Evolutionary conservation across 1,140 invertebrate genomes (phyloP).

Genomic region (Polyergus mexicanus): DNA sequence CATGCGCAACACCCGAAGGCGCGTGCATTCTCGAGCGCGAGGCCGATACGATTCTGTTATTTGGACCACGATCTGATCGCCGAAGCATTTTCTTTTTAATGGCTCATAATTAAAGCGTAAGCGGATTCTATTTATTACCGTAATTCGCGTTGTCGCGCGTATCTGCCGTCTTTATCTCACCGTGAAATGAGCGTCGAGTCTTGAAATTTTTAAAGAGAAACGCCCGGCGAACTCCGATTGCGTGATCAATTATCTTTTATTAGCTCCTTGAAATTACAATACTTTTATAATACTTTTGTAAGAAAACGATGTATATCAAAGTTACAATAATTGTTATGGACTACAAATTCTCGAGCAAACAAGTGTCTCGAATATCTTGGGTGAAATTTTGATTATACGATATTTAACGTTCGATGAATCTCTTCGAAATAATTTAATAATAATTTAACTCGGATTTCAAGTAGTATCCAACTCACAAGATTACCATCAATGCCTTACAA

Average conservation of each 20-base stretch:
- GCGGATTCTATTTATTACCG: constrained; percentile 20
- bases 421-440: neutral
- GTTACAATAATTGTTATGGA: neutral
- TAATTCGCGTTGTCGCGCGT: neutral
- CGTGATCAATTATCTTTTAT: constrained; percentile 49
- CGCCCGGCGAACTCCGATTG: neutral
- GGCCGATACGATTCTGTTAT: constrained; percentile 24
- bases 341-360: neutral
- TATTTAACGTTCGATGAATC: neutral
- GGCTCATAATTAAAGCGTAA: constrained; percentile 32
- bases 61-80: neutral
- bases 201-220: neutral
- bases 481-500: neutral
- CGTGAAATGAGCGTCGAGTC: constrained; percentile 15
- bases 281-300: constrained; percentile 1
- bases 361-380: neutral
- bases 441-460: neutral
- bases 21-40: constrained; percentile 31
- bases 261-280: neutral
- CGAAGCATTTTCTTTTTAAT: constrained; percentile 12
- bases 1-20: constrained; percentile 32
- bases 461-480: neutral
- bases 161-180: neutral
- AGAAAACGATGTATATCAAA: neutral
- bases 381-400: neutral